These are phyloP conservation scores for Creontiades dilutus DNA, from an alignment of 2,888 invertebrate species.

Conservation along the genomic window DNA sequence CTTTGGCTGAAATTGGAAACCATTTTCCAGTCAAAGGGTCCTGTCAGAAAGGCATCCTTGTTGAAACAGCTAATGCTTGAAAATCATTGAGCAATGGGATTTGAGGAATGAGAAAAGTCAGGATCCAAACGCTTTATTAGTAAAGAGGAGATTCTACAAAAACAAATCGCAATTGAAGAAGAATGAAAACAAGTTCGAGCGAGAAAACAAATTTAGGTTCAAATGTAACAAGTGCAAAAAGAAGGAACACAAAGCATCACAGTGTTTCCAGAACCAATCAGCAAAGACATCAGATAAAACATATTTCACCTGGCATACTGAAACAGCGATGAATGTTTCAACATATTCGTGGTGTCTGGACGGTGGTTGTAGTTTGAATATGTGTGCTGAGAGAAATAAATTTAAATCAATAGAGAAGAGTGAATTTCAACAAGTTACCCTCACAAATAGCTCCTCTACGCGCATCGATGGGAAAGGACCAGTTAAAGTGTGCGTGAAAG, in stretches of 20 bases:
- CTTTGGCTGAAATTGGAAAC: no score
- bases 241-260: neutral
- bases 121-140: neutral
- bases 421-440: neutral
- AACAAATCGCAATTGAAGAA: no score
- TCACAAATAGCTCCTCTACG: neutral
- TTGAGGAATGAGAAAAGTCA: neutral
- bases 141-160: neutral
- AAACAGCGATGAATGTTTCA: neutral
- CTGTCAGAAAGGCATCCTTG: no score
- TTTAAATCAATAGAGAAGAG: neutral
- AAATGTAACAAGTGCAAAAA: no score
- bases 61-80: no score
- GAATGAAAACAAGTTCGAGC: no score
- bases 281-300: neutral
- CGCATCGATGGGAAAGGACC: neutral
- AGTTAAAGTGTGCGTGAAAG: neutral
- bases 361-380: constrained; percentile 30
- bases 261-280: neutral
- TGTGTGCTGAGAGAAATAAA: neutral
- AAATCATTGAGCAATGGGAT: constrained; percentile 21
- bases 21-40: no score
- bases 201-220: no score
- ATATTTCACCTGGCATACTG: neutral
- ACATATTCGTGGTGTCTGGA: constrained; percentile 21